Conservation (phyloP, 35 echinoderm and acorn worm genomes). For the Apostichopus japonicus region DNA sequence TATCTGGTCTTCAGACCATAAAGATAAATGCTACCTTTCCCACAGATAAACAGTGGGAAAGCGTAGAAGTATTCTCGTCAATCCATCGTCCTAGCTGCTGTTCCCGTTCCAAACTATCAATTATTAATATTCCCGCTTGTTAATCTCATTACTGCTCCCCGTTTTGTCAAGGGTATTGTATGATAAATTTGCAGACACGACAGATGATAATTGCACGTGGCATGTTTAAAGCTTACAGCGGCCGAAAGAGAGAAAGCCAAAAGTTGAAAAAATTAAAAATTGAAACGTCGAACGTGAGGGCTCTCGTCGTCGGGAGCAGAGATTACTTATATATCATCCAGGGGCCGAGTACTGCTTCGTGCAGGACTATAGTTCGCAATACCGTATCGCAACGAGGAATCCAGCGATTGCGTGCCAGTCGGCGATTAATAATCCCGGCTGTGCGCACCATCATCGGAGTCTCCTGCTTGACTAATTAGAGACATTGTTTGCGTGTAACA, state of each 20-base stretch:
- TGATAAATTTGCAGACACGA: not conserved
- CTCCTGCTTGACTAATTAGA: conserved; percentile 1
- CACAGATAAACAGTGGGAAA: too few species aligned
- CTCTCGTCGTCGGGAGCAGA: too few species aligned
- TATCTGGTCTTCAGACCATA: too few species aligned
- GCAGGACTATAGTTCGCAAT: too few species aligned
- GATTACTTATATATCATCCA: not conserved
- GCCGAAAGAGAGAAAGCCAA: too few species aligned
- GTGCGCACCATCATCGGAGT: not conserved
- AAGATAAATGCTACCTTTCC: too few species aligned
- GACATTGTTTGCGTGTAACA: conserved; percentile 11
- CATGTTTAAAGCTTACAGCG: not conserved
- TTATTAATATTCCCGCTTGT: not conserved
- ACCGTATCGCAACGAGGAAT: not conserved
- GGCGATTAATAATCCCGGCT: not conserved
- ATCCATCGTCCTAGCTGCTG: not conserved
- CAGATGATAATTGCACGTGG: not conserved
- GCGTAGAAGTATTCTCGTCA: too few species aligned
- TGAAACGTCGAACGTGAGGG: too few species aligned
- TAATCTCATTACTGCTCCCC: not conserved
- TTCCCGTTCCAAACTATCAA: not conserved
- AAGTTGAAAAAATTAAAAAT: too few species aligned
- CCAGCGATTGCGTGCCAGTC: conserved; percentile 6
- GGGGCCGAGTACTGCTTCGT: too few species aligned
- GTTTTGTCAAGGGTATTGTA: not conserved